Base-by-base conservation (phyloP, 2,888 invertebrate species). In the Rotaria socialis region DNA sequence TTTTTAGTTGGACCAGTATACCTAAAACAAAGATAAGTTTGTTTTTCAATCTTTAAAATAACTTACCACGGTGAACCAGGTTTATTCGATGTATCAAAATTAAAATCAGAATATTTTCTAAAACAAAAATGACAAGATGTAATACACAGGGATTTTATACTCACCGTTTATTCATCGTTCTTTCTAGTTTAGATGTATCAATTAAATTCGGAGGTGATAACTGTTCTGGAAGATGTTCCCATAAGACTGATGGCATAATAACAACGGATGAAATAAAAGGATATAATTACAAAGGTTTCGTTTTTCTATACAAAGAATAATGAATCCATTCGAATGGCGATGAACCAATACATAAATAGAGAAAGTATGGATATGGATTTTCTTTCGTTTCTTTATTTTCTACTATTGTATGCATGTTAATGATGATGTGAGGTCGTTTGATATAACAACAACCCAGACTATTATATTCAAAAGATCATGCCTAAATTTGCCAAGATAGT, bases 21-120 rank as follows among this genome's bases (percentile, higher is more conserved):
- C 67, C 67, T 67, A 8, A 67, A 10, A 35, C 35, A 8, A 67
- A 7, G 16, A 50, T 50, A 14, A 50, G 14, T 35, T 50, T 50
- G 50, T 50, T 50, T 8, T 11, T 50, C 10, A 50, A 50, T 50
- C 8, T 50, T 50, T 8, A 50, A 50, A 6, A 16, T 67, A 4
- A 27, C 14, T 67, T 67, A 67, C 67, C 35, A 35, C 16, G 67
- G 35, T 35, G 35, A 35, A 27, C 35, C 27, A 35, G 67, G 35
- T 16, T 67, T 35, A 19, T 67, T 19, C 35, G 35, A 35, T 6
- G 19, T 67, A 19, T 67, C 16, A 35, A 27, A 35, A 67, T 67
- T 67, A 19, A 27, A 27, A 67, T 35, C 67, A 67, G 67, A 67
- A 67, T 67, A 19, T 67, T 67, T 67, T 67, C 67, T 67, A 67